Base-by-base conservation (phyloP, 1,140 invertebrate genomes). In the Helicoverpa zea region DNA sequence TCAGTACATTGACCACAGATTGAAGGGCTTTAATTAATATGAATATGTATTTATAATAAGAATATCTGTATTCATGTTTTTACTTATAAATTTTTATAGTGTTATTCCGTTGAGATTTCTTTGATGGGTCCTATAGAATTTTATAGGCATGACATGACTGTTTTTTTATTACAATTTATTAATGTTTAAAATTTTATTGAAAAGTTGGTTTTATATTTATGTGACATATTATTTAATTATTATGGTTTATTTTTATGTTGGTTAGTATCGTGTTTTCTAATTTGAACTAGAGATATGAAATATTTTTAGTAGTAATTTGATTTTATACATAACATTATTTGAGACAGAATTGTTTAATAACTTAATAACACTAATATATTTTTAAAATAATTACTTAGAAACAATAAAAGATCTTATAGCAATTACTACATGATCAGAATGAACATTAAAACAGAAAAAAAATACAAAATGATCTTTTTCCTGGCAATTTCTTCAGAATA, bases 1-100 rank as follows among this genome's bases (percentile, higher is more conserved):
- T 0, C 12, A 14, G 51, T 30, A 30, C 49, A n/a, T 54, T 72
- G 68, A 70, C 66, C 47, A 52, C 7, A 5, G 23, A 30, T 52
- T 49, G 47, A 18, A 52, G 43, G 14, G 14, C 54, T n/a, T 14
- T 29, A 72, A 72, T 72, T 72, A 72, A 54, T 2, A 56, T 18
- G 35, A 35, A 72, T 23, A 72, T 56, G 68, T 35, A n/a, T n/a
- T 52, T 52, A 29, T 72, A 72, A 72, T 72, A 56, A 70, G 68
- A 56, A 30, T 56, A 72, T 72, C 14, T 56, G 23, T 72, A 72
- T 72, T 56, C 68, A 72, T 56, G 29, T 72, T 72, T 72, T 72
- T 49, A 35, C 0, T 18, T 51, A 68, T 68, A 18, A 68, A 51
- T 49, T 30, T 68, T 68, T 51, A 68, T 68, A 16, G 3, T 35